Evolutionary conservation across 2,888 invertebrate species (phyloP), one percentile per base, ranked within the genome.

Genomic region (Acrobasis suavella): DNA sequence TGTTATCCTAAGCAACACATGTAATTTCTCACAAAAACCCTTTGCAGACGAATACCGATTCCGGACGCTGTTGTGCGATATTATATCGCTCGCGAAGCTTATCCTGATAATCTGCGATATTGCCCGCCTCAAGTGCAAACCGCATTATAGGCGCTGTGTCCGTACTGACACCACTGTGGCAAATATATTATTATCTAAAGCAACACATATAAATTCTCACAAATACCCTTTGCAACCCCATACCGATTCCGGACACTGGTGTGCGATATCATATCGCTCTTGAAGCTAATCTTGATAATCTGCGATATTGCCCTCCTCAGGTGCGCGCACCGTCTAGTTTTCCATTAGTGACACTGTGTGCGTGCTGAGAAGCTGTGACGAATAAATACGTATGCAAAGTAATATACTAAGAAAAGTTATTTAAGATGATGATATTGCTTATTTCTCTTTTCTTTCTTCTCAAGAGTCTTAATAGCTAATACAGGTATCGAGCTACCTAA

Each of bases 41-140:
- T 5, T 32, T 32, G 5, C 32, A 15, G 2, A n/a, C n/a, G n/a
- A n/a, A n/a, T n/a, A n/a, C n/a, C n/a, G 39, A 16, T 56, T n/a
- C 16, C 8, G 7, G 2, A 3, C 22, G 39, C 17, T 16, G 16
- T 17, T 12, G 39, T 17, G 17, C 12, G 56, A 56, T 56, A 42
- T 22, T 22, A 37, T 22, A 22, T 22, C 3, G 22, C 22, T 22
- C 22, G 1, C 3, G 22, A 39, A 46, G 60, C 62, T 62, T 62
- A 66, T 72, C 69, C 71, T 62, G 65, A 67, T 72, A 72, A 72
- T 72, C 67, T 64, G 49, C 46, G 64, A 60, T 72, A 66, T 70
- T 64, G 58, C 65, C 32, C 60, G 63, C 37, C 73, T 63, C 71
- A 72, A 69, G 69, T 73, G 71, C 62, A 22, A 1, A 22, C 22